phyloP scores from a whole-genome alignment of 2,888 invertebrate species.

The Scaptomyza parva region DNA sequence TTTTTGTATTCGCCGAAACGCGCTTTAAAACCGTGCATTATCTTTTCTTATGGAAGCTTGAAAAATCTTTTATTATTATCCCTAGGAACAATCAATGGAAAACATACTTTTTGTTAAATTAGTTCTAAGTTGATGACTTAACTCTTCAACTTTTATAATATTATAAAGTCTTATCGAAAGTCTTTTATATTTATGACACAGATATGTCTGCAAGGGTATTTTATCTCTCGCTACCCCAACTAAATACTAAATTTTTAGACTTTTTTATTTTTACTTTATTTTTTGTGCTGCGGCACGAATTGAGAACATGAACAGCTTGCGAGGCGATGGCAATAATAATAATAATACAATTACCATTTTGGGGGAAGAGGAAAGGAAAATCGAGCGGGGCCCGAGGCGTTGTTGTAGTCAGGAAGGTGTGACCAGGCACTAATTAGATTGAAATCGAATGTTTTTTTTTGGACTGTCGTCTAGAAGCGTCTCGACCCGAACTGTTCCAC shows the following conservation, averaged over 20 bases:
- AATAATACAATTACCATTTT: slow-evolving; percentile 56
- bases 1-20: too few species aligned
- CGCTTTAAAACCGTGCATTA: too few species aligned
- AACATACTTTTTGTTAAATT: too few species aligned
- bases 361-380: slow-evolving; percentile 22
- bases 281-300: slow-evolving; percentile 29
- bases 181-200: too few species aligned
- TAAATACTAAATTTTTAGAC: background rate
- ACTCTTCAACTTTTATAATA: too few species aligned
- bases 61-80: too few species aligned
- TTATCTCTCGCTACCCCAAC: background rate
- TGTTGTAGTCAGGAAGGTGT: slow-evolving; percentile 44
- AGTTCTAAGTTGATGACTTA: too few species aligned
- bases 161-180: too few species aligned
- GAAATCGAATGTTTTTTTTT: slow-evolving; percentile 35
- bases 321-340: slow-evolving; percentile 43
- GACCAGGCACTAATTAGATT: slow-evolving; percentile 64
- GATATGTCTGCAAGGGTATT: background rate
- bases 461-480: slow-evolving; percentile 20
- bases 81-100: too few species aligned
- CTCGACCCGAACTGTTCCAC: background rate
- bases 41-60: too few species aligned
- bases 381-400: slow-evolving; percentile 33
- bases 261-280: slow-evolving; percentile 5
- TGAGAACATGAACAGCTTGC: slow-evolving; percentile 20